Percentiles rank a stretch among this genome's conserved stretches.
phyloP scores from a whole-genome alignment of 2,888 invertebrate species.

The Horisme vitalbata region DNA sequence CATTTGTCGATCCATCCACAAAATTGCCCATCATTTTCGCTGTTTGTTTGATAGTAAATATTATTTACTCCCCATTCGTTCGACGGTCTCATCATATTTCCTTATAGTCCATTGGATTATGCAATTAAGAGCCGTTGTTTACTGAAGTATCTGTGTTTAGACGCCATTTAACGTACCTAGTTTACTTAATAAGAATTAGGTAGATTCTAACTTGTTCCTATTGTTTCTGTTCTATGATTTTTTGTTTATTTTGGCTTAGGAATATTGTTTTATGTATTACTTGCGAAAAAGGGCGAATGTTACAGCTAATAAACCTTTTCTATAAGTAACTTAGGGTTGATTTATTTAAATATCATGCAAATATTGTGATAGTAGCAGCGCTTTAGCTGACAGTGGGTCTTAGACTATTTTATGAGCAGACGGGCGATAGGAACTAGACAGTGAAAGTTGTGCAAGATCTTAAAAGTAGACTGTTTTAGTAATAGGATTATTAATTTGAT shows the following conservation, averaged over 20 bases:
- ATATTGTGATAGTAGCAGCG: background rate
- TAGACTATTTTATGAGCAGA: conserved; percentile 4
- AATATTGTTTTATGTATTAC: too few species aligned
- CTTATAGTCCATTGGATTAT: conserved; percentile 11
- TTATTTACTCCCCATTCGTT: conserved; percentile 10
- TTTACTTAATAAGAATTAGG: too few species aligned
- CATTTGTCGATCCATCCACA: conserved; percentile 7
- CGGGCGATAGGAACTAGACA: conserved; percentile 23
- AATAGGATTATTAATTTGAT: conserved; percentile 21
- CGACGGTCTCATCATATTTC: conserved; percentile 5
- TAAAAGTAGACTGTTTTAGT: conserved; percentile 21
- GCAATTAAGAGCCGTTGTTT: conserved; percentile 4
- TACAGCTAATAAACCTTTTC: too few species aligned
- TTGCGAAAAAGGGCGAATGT: too few species aligned
- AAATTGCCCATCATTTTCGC: conserved; percentile 7
- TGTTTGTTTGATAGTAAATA: conserved; percentile 1
- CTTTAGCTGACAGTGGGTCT: conserved; percentile 2
- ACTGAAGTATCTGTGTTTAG: background rate
- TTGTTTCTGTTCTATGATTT: too few species aligned
- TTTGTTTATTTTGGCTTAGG: too few species aligned
- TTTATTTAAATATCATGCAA: too few species aligned
- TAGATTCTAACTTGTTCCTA: too few species aligned
- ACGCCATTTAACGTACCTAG: too few species aligned
- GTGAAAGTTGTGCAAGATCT: conserved; percentile 32
- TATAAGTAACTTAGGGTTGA: too few species aligned